Conservation (phyloP, 2,888 invertebrate species). For the Leptogaster cylindrica region DNA sequence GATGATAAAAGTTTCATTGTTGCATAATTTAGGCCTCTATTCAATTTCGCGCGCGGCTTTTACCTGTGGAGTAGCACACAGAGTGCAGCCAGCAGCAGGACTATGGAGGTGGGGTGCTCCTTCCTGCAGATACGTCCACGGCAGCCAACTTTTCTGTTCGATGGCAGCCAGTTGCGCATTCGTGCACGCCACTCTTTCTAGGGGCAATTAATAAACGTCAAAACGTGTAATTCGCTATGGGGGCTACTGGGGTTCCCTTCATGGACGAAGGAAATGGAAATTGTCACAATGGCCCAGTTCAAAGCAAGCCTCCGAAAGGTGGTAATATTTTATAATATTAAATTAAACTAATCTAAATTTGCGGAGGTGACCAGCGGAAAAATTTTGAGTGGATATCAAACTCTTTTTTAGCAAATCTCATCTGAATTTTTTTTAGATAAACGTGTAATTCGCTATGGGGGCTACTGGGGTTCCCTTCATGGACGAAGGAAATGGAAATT, state of each 20-base stretch:
- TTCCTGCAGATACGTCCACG: not conserved
- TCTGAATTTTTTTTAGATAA: too few species aligned
- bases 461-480: too few species aligned
- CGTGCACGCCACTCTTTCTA: slow-evolving; percentile 23
- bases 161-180: not conserved
- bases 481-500: too few species aligned
- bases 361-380: too few species aligned
- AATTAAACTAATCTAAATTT: too few species aligned
- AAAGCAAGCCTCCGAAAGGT: too few species aligned
- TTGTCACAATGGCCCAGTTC: too few species aligned
- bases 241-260: too few species aligned
- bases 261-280: too few species aligned
- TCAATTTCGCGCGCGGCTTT: slow-evolving; percentile 41
- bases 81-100: not conserved
- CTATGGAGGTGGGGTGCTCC: not conserved
- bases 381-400: too few species aligned
- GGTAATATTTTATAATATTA: too few species aligned
- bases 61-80: not conserved
- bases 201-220: slow-evolving; percentile 47
- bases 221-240: slow-evolving; percentile 44
- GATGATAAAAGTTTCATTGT: slow-evolving; percentile 47
- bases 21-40: slow-evolving; percentile 47
- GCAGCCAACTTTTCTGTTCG: not conserved
- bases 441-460: slow-evolving; percentile 43
- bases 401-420: too few species aligned